Conservation (phyloP, 2,888 invertebrate species). For the Neuroscelio doddi region DNA sequence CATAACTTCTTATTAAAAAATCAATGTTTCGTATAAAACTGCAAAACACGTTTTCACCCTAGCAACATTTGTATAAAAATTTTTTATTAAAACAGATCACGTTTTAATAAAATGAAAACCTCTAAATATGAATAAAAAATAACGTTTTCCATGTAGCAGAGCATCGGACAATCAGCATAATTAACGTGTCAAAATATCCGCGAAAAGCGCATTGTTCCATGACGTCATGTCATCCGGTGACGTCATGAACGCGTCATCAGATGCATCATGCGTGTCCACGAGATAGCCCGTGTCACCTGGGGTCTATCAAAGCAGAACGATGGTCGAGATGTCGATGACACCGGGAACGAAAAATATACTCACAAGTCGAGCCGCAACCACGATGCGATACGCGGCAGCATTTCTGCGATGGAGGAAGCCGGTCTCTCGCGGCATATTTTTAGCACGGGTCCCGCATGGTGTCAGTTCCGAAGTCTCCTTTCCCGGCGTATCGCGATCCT, state of each 20-base stretch:
- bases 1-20: no score
- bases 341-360: not conserved
- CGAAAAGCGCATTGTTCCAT: not conserved
- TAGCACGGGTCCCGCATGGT: not conserved
- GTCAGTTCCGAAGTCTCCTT: not conserved
- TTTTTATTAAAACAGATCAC: no score
- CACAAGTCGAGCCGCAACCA: not conserved
- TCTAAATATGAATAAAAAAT: no score
- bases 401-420: not conserved
- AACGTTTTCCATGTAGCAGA: no score
- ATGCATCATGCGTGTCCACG: not conserved
- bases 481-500: not conserved
- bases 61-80: no score
- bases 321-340: not conserved
- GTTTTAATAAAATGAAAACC: no score
- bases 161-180: not conserved
- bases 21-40: no score
- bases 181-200: not conserved
- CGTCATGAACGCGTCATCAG: slow-evolving; percentile 3
- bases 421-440: slow-evolving; percentile 1
- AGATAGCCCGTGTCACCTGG: not conserved
- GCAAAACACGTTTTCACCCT: no score
- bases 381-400: slow-evolving; percentile 2
- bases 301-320: not conserved
- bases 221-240: slow-evolving; percentile 4